A percentile compares a stretch with the other conserved stretches of the same genome.
These are phyloP conservation scores for Psittacula cyanocephala DNA, from an alignment of 2,113 vertebrate species.

Conservation along the genomic window DNA sequence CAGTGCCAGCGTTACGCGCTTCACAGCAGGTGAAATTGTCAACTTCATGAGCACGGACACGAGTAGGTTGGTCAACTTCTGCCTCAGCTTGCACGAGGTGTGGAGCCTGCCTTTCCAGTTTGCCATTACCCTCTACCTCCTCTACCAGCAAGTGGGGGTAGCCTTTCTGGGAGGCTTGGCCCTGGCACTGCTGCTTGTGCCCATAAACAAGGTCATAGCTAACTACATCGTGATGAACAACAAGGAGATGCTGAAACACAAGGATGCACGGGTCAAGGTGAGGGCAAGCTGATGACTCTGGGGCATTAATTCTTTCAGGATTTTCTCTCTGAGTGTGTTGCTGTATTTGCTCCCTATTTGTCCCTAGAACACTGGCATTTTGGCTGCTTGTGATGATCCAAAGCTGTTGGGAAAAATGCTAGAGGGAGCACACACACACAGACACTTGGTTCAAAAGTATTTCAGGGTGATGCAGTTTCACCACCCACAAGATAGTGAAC, in stretches of 20 bases:
- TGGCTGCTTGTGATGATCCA: neutral
- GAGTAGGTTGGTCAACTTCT: conserved; percentile 87
- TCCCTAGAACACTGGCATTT: neutral
- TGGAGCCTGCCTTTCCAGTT: conserved; percentile 93
- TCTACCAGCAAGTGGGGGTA: conserved; percentile 90
- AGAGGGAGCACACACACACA: neutral
- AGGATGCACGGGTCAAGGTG: conserved; percentile 93
- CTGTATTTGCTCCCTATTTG: neutral
- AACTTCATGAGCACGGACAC: conserved; percentile 94
- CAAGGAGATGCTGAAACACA: conserved; percentile 84
- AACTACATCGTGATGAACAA: conserved; percentile 86
- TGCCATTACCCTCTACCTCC: conserved; percentile 86
- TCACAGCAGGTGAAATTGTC: conserved; percentile 85
- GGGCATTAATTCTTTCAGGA: neutral
- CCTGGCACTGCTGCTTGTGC: conserved; percentile 87
- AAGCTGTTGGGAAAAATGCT: neutral
- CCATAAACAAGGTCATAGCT: conserved; percentile 91
- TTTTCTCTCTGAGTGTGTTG: neutral
- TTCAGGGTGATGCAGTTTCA: neutral
- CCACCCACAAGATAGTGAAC: neutral
- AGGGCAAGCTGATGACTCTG: neutral
- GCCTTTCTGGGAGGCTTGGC: conserved; percentile 87
- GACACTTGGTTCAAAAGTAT: neutral
- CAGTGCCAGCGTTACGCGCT: conserved; percentile 72
- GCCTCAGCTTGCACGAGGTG: conserved; percentile 88